Conservation (phyloP, 2,113 vertebrate genomes). For the Raphicerus campestris region DNA sequence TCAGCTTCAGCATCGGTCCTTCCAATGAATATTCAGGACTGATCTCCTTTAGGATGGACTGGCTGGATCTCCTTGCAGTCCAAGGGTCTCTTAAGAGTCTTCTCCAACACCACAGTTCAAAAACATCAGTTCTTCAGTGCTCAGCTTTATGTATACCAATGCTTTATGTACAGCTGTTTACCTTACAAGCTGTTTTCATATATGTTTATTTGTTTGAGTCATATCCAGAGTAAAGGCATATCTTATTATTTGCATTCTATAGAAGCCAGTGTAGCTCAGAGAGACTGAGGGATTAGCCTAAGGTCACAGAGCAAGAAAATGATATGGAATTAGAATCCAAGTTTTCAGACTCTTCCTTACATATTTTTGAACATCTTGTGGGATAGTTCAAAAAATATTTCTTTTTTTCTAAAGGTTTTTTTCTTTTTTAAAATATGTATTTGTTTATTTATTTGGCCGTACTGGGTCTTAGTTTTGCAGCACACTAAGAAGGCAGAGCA, state of each 20-base stretch:
- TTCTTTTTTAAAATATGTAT: background rate
- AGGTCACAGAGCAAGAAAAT: background rate
- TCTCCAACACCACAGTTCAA: background rate
- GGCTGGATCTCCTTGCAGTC: background rate
- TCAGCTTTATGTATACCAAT: background rate
- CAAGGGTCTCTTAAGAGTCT: background rate
- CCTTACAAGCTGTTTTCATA: background rate
- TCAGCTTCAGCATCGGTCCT: background rate
- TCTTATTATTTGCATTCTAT: background rate
- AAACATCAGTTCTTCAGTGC: fast-evolving
- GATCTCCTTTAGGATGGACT: background rate
- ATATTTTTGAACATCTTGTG: background rate
- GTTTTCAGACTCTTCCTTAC: background rate
- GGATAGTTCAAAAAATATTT: background rate
- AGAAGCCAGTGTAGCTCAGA: background rate
- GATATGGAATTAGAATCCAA: background rate
- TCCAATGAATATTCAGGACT: background rate
- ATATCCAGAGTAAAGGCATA: background rate
- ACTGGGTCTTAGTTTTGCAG: background rate
- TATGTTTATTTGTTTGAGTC: background rate
- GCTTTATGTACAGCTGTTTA: background rate
- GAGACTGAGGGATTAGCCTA: background rate
- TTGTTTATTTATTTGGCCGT: background rate
- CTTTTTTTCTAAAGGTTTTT: background rate
- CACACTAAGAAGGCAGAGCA: background rate